phyloP scores from a whole-genome alignment of 2,797 vertebrate species.

The Netta rufina region DNA sequence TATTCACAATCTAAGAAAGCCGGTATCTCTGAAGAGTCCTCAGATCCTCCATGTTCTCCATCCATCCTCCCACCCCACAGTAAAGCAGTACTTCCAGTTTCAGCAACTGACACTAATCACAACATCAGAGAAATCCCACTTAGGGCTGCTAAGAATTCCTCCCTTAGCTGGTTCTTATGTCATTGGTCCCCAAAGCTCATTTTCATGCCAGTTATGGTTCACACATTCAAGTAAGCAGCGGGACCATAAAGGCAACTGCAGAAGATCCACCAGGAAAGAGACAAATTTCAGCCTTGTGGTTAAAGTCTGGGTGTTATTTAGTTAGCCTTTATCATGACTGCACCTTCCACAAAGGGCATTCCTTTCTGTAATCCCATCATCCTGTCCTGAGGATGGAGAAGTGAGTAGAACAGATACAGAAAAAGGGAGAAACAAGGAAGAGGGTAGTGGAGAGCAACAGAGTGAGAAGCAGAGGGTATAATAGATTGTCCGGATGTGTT shows the following conservation, averaged over 20 bases:
- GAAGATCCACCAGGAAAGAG: not conserved
- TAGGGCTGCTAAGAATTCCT: not conserved
- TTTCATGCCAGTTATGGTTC: not conserved
- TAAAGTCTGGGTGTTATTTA: not conserved
- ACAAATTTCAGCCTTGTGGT: not conserved
- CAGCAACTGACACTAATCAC: not conserved
- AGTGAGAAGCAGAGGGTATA: not conserved
- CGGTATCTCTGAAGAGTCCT: not conserved
- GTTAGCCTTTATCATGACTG: not conserved
- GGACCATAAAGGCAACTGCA: not conserved
- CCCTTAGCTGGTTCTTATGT: not conserved
- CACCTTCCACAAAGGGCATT: rapidly evolving
- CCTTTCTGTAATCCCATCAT: not conserved
- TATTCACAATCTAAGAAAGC: not conserved
- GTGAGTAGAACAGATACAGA: not conserved
- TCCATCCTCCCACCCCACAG: not conserved
- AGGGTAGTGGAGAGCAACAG: not conserved
- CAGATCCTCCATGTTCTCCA: not conserved
- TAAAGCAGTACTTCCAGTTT: not conserved
- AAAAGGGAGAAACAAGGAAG: not conserved
- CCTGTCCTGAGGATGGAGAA: not conserved
- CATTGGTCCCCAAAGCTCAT: not conserved
- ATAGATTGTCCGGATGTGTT: rapidly evolving
- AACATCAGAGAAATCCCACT: not conserved
- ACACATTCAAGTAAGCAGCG: not conserved